A percentile compares a stretch with the other conserved stretches of the same genome.
Evolutionary conservation across 2,888 invertebrate genomes (phyloP).

Genomic region (Amphipoea lucens): DNA sequence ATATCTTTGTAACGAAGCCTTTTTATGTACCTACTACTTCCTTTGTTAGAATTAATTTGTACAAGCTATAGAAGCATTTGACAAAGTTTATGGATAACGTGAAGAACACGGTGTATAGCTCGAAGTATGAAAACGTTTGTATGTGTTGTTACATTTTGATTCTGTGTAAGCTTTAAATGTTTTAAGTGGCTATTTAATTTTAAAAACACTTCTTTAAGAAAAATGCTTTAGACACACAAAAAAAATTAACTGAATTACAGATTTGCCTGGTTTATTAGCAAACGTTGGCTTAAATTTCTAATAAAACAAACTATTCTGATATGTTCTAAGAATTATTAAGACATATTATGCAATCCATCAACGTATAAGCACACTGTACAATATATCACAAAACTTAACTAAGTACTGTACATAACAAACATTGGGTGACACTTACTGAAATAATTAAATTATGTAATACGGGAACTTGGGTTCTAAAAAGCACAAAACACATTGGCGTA

Average conservation of each 20-base stretch:
- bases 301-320: not conserved
- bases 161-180: slow-evolving; percentile 14
- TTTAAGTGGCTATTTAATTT: not conserved
- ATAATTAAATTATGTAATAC: slow-evolving; percentile 16
- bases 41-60: too few species aligned
- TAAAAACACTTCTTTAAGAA: not conserved
- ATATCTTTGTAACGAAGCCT: too few species aligned
- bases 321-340: not conserved
- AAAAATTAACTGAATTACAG: not conserved
- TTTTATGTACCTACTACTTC: too few species aligned
- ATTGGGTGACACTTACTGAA: slow-evolving; percentile 26
- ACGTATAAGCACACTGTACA: slow-evolving; percentile 63
- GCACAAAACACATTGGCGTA: slow-evolving; percentile 66
- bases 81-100: too few species aligned
- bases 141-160: slow-evolving; percentile 10
- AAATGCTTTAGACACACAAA: not conserved
- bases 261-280: not conserved
- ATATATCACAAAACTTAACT: slow-evolving; percentile 43
- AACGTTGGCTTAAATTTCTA: not conserved
- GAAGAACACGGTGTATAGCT: too few species aligned
- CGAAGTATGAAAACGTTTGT: not conserved
- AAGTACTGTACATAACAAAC: slow-evolving; percentile 54
- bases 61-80: too few species aligned
- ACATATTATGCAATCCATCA: slow-evolving; percentile 69
- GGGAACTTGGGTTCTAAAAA: slow-evolving; percentile 51